A percentile compares a stretch with the other conserved stretches of the same genome.
Evolutionary conservation across 1,140 invertebrate genomes (phyloP).

Genomic region (Psix sp.): DNA sequence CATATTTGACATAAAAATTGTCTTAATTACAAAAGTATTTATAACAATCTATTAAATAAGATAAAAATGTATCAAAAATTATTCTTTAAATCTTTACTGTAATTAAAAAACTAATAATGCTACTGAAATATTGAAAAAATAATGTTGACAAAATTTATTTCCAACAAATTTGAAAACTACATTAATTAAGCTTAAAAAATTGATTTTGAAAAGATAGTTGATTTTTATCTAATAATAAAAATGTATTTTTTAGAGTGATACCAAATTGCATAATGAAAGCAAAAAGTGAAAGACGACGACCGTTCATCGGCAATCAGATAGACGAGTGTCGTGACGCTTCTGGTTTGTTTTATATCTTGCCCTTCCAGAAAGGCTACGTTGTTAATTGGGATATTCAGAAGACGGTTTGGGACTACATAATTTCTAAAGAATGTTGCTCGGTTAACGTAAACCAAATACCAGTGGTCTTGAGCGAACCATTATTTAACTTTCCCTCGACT

Average conservation of each 20-base stretch:
- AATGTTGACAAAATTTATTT: too few relatives aligned
- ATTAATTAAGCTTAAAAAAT: too few relatives aligned
- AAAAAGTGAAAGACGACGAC: conserved; percentile 93
- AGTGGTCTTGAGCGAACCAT: conserved; percentile 94
- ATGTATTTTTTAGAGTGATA: conserved; percentile 80
- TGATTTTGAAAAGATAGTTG: background rate
- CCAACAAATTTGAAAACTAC: too few relatives aligned
- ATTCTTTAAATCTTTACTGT: too few relatives aligned
- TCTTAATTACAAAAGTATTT: too few relatives aligned
- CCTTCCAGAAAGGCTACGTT: conserved; percentile 96
- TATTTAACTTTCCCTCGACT: conserved; percentile 94
- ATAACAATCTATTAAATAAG: too few relatives aligned
- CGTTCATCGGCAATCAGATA: conserved; percentile 95
- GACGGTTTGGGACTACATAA: conserved; percentile 97
- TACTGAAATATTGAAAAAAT: too few relatives aligned
- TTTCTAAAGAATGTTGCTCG: conserved; percentile 91
- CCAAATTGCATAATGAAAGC: conserved; percentile 99
- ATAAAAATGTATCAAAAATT: too few relatives aligned
- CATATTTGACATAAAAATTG: too few relatives aligned
- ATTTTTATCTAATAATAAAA: background rate
- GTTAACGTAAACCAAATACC: conserved; percentile 87
- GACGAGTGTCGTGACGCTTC: conserved; percentile 97
- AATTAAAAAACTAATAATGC: too few relatives aligned
- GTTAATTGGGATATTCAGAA: conserved; percentile 98
- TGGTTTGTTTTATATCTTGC: conserved; percentile 94